Conservation (phyloP, 1,140 invertebrate species). For the Zophobas morio region DNA sequence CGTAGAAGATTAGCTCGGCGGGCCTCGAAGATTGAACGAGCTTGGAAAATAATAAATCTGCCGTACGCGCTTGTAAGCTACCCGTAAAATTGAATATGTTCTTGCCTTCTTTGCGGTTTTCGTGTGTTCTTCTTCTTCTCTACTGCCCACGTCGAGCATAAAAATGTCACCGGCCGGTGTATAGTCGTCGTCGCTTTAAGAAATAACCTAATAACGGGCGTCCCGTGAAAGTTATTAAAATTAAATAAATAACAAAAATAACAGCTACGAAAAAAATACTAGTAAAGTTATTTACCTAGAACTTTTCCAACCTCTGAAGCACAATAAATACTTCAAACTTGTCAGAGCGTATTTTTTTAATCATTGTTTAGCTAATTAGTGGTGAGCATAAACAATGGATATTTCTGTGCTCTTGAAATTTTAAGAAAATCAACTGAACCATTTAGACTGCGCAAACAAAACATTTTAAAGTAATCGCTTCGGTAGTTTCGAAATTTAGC, state of each 20-base stretch:
- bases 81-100: conserved; percentile 57
- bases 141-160: conserved; percentile 22
- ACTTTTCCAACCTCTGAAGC: too few relatives aligned
- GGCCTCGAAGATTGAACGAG: conserved; percentile 53
- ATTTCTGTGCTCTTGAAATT: too few relatives aligned
- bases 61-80: conserved; percentile 52
- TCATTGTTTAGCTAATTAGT: too few relatives aligned
- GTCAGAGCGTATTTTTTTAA: too few relatives aligned
- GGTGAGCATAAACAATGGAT: too few relatives aligned
- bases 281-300: too few relatives aligned
- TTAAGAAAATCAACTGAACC: too few relatives aligned
- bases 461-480: too few relatives aligned
- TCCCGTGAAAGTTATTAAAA: background rate
- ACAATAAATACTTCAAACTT: too few relatives aligned
- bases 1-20: conserved; percentile 51
- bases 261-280: too few relatives aligned
- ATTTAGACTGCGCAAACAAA: too few relatives aligned
- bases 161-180: conserved; percentile 23
- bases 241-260: background rate
- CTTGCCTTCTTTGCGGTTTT: conserved; percentile 49
- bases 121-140: conserved; percentile 27
- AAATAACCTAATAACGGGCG: background rate
- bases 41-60: conserved; percentile 57
- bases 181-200: background rate
- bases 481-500: too few relatives aligned